phyloP scores from a whole-genome alignment of 2,797 vertebrate species.

The Oceanodroma leucorhoa region DNA sequence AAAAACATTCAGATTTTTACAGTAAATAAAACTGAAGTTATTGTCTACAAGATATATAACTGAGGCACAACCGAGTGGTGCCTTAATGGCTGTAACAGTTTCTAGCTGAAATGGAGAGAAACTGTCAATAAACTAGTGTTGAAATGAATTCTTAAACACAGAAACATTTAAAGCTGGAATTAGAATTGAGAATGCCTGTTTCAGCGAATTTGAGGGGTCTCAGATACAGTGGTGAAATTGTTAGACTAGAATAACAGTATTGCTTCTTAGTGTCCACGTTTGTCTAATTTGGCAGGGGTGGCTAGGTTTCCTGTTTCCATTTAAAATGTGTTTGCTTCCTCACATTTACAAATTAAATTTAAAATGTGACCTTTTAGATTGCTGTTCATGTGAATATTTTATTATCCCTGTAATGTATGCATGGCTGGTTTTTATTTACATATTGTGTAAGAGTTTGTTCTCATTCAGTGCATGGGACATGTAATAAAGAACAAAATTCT shows the following conservation, averaged over 20 bases:
- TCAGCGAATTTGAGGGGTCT: background rate
- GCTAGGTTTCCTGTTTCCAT: background rate
- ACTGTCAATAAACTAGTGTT: background rate
- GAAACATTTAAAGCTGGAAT: constrained; percentile 14
- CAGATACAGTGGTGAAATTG: background rate
- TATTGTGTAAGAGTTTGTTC: background rate
- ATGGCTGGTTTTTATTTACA: background rate
- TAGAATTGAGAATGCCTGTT: background rate
- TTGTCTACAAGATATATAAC: background rate
- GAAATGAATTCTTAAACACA: constrained; percentile 50
- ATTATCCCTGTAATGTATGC: background rate
- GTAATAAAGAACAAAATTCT: background rate
- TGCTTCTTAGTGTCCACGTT: background rate
- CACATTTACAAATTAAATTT: background rate
- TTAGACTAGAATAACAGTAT: background rate
- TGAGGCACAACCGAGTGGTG: constrained; percentile 20
- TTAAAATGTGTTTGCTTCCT: background rate
- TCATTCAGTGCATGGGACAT: background rate
- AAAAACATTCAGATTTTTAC: background rate
- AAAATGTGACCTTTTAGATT: constrained; percentile 12
- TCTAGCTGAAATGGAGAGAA: constrained; percentile 29
- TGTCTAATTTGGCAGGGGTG: background rate
- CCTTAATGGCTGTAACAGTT: constrained; percentile 33
- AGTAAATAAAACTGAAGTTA: constrained; percentile 27
- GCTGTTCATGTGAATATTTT: background rate